Base-by-base conservation (phyloP, 1,140 invertebrate genomes). In the Diachasmimorpha longicaudata region DNA sequence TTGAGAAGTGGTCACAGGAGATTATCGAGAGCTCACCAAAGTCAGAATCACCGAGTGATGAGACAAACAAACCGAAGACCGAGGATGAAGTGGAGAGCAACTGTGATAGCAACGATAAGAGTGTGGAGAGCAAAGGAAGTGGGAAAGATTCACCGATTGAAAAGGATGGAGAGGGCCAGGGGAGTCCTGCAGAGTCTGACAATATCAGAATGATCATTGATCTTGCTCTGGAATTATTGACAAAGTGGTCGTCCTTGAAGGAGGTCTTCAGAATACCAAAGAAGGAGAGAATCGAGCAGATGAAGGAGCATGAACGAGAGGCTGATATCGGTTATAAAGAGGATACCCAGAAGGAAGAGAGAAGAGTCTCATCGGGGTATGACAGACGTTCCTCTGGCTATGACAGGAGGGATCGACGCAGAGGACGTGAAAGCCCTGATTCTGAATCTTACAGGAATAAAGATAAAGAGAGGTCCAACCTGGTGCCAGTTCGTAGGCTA, bases 191-290 rank as follows among this genome's bases (percentile, higher is more conserved):
- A 31, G 72, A 58, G 21, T 16, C 42, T 11, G 73, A 75, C 48
- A 36, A 42, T 25, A 16, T 44, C 13, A 71, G 31, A 46, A 72
- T 88, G 81, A 90, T 93, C 4, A 87, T 89, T 8, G 90, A 92
- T 46, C 83, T 95, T 14, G 93, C 94, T 8, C 88, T 87, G 14
- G 92, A 92, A 79, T 86, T 97, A 19, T 80, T 97, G 48, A 90
- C 92, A 19, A 89, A 92, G 58, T 98, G 96, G 96, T 91, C 92
- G 4, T 92, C 91, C 81, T 89, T 98, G 13, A 96, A 96, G 88
- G 95, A 97, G 89, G 93, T 95, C 21, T 99, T 97, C 84, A 93
- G 96, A 86, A 99, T 99, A 82, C 98, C 98, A 10, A 98, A 98
- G 87, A 97, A 97, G 81, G 95, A 98, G 83, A 91, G 96, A 66